Evolutionary conservation across 2,113 vertebrate species (phyloP).

Genomic region (Oceanodroma tethys): DNA sequence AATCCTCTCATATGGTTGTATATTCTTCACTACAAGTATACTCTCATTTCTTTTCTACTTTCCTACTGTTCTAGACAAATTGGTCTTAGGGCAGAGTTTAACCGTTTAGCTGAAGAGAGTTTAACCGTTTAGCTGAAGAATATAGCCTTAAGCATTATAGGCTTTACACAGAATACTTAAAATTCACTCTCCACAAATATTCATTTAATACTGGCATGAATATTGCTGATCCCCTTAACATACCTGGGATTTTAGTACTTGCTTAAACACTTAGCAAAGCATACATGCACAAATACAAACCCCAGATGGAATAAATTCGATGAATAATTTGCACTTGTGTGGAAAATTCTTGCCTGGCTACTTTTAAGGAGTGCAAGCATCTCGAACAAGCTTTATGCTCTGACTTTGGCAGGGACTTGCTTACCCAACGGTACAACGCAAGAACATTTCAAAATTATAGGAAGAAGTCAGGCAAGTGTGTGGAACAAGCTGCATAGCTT

Average conservation of each 20-base stretch:
- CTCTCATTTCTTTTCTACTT: neutral
- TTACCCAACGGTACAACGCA: neutral
- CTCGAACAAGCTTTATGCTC: neutral
- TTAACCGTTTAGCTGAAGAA: neutral
- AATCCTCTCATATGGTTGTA: neutral
- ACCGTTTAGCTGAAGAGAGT: neutral
- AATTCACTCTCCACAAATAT: neutral
- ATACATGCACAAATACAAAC: neutral
- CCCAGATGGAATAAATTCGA: neutral
- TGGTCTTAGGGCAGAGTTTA: neutral
- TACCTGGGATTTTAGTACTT: constrained; percentile 7
- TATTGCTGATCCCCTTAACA: neutral
- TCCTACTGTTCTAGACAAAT: neutral
- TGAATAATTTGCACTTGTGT: neutral
- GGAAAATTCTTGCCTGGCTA: neutral
- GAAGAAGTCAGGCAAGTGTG: neutral
- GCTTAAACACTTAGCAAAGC: neutral
- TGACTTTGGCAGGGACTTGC: neutral
- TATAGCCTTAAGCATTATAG: neutral
- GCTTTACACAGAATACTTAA: neutral
- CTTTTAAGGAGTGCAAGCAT: neutral
- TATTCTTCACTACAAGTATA: neutral
- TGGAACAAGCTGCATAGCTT: neutral
- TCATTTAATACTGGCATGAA: neutral
- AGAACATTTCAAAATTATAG: neutral